Conservation (phyloP, 1,140 invertebrate genomes). For the Geopemphigus sp. region DNA sequence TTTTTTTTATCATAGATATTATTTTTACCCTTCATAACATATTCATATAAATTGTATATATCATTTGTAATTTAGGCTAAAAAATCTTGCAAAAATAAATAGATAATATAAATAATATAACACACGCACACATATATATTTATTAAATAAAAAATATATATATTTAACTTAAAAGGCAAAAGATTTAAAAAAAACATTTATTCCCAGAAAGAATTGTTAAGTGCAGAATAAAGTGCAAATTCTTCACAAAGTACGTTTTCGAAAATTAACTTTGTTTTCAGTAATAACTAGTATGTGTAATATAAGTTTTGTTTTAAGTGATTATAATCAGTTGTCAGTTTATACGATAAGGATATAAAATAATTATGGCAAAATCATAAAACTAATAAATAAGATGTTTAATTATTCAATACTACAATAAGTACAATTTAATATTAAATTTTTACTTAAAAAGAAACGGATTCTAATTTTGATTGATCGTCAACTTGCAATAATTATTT, state of each 20-base stretch:
- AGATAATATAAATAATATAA: neutral
- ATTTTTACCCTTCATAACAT: neutral
- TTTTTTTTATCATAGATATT: slow-evolving; percentile 15
- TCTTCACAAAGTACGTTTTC: neutral
- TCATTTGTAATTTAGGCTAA: slow-evolving; percentile 15
- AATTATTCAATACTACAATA: slow-evolving; percentile 45
- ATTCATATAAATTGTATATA: neutral
- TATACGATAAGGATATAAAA: slow-evolving; percentile 10
- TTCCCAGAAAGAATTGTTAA: slow-evolving; percentile 36
- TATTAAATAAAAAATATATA: neutral
- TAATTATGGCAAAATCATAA: slow-evolving; percentile 23
- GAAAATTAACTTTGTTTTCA: neutral
- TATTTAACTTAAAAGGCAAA: slow-evolving; percentile 1
- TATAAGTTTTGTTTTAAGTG: neutral
- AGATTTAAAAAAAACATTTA: slow-evolving; percentile 21
- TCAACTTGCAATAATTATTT: neutral
- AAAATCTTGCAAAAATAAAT: slow-evolving; percentile 1
- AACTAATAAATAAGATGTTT: slow-evolving; percentile 24
- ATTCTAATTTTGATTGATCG: slow-evolving; percentile 27
- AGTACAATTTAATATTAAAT: slow-evolving; percentile 22
- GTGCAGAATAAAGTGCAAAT: slow-evolving; percentile 35
- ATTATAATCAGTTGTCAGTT: neutral
- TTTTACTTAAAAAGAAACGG: neutral
- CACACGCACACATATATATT: neutral
- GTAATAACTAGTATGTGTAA: neutral